Base-by-base conservation (phyloP, 2,888 invertebrate genomes). In the Timandra comae region DNA sequence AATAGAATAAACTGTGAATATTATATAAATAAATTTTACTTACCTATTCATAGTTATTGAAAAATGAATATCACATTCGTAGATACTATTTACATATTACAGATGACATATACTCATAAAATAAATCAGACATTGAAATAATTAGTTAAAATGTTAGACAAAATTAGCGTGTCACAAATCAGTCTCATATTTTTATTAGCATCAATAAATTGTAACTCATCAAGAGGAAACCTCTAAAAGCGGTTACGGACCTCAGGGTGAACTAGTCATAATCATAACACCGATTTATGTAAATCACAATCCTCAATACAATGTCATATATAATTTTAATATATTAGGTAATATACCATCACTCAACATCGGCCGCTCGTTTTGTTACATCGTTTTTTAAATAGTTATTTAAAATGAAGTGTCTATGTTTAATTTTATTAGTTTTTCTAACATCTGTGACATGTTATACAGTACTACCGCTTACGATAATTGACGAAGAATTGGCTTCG, bases 171-270 rank as follows among this genome's bases (percentile, higher is more conserved):
- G 6, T 16, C 16, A 16, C 16, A 16, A 16, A 16, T 16, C 16
- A 16, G 1, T 16, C 16, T 6, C 3, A 11, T 7, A n/a, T 9
- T 30, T 13, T 25, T 3, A 29, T 25, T 19, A 13, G 13, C 27
- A 26, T 13, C 11, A 28, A 35, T 40, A 36, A 40, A 31, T 30
- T 29, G 23, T n/a, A 11, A 29, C 16, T 16, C 16, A 16, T 16
- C 16, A 33, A 28, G 9, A 33, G 29, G 24, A 46, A 41, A 30
- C 30, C 26, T 38, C 30, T 7, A 38, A 35, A 39, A 33, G 33
- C n/a, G 33, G 31, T 40, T 41, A 43, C 41, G 43, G 42, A 49
- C 43, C 29, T 74, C 72, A 72, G 62, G 72, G 71, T 63, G 47
- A 76, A 56, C 74, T 39, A 50, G 67, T 63, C 48, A 53, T 49